Conservation (phyloP, 2,113 vertebrate genomes). For the Pteruthius melanotis region DNA sequence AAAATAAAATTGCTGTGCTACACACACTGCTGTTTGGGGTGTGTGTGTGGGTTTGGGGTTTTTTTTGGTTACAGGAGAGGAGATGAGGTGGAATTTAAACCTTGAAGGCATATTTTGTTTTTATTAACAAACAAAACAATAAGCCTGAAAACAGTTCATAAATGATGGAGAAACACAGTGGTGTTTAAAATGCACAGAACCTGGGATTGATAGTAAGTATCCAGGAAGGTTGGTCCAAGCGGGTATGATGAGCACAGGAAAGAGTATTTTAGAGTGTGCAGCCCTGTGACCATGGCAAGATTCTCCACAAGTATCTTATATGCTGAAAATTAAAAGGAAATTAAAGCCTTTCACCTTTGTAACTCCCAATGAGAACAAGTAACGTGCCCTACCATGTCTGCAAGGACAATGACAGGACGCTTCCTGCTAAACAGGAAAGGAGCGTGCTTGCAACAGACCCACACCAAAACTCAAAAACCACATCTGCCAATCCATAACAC, state of each 20-base stretch:
- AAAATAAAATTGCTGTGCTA: background rate
- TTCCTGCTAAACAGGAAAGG: conserved; percentile 2
- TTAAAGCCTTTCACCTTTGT: background rate
- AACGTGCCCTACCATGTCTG: background rate
- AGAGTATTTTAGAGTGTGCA: background rate
- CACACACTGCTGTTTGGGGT: background rate
- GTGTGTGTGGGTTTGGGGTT: rapidly evolving
- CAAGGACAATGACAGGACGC: background rate
- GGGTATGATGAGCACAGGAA: background rate
- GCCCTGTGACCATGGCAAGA: background rate
- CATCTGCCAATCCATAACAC: background rate
- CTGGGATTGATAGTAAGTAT: background rate
- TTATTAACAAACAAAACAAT: background rate
- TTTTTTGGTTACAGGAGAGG: background rate
- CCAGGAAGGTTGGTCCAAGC: background rate
- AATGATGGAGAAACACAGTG: background rate
- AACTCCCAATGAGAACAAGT: background rate
- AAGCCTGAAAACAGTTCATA: background rate
- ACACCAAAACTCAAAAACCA: background rate
- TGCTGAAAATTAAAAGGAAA: background rate
- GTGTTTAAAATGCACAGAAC: background rate
- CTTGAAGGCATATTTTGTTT: background rate
- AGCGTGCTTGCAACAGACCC: background rate
- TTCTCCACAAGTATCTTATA: background rate
- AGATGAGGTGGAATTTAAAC: background rate